Base-by-base conservation (phyloP, 2,888 invertebrate species). In the Molorchus minor region DNA sequence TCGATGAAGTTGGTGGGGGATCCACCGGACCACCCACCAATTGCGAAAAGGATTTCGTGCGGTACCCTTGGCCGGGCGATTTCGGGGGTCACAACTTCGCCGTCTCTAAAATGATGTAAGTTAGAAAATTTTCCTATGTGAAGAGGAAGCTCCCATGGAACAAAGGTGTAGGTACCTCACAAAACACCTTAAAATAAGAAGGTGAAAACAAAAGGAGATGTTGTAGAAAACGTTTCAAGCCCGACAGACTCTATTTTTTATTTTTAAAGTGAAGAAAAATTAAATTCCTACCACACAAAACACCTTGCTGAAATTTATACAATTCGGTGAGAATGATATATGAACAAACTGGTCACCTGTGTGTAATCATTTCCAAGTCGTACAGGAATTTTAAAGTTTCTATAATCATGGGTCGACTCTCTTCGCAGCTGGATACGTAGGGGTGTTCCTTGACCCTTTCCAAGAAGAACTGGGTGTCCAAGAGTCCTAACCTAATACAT, bases 371-470 rank as follows among this genome's bases (percentile, higher is more conserved):
- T 82, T 96, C 95, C 75, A 96, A 83, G 78, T 96, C 95, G 81
- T 95, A 95, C 43, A 96, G 84, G 79, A 96, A 96, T 77, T 92
- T 93, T 33, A 96, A 82, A 0, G 96, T 94, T 79, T 96, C 94
- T 29, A 96, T 93, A 63, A 96, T 91, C 64, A 96, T 87, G 0
- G 95, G 94, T 12, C 92, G 87, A 68, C 95, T 94, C 7, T 88
- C 88, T 65, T 93, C 92, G 75, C 92, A 91, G 47, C 89, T 89
- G 8, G 87, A 85, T 0, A 97, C 93, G 78, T 92, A 95, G 0
- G 89, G 89, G 78, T 96, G 94, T 65, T 92, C 91, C 78, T 93
- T 94, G 0, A 94, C 93, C 75, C 91, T 89, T 78, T 96, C 95
- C 77, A 95, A 85, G 79, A 96, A 96, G 79, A 91, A 96, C 84